Percentiles rank a stretch among this genome's conserved stretches.
phyloP scores from a whole-genome alignment of 2,888 invertebrate species.

The Prosopocoilus inquinatus region DNA sequence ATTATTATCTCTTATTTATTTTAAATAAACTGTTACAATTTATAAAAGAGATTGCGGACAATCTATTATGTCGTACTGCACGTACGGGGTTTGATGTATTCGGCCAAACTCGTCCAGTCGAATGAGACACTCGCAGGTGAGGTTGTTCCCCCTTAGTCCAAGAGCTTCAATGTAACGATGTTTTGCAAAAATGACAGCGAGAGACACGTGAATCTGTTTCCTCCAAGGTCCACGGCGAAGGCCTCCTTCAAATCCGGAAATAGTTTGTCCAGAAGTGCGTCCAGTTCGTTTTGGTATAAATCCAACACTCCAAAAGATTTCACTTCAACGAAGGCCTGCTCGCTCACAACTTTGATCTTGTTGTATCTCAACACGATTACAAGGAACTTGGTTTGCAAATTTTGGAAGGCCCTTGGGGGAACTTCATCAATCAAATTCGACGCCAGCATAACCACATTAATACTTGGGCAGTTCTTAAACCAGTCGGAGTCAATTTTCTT shows the following conservation, averaged over 20 bases:
- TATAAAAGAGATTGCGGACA: too few relatives aligned
- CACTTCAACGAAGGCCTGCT: background rate
- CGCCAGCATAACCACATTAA: constrained; percentile 31
- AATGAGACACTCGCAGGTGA: background rate
- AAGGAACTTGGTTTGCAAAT: constrained; percentile 13
- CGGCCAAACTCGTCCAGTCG: background rate
- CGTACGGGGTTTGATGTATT: background rate
- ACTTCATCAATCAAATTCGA: constrained; percentile 37
- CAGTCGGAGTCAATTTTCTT: constrained; percentile 30
- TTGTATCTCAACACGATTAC: background rate
- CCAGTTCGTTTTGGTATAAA: background rate
- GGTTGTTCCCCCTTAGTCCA: background rate
- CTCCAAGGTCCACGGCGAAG: background rate
- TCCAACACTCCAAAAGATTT: background rate
- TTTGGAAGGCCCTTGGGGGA: constrained; percentile 30
- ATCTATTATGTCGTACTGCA: background rate
- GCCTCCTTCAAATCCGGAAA: background rate
- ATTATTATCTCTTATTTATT: too few relatives aligned
- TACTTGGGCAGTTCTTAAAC: constrained; percentile 34
- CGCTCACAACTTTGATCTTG: background rate
- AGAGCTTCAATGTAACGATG: background rate
- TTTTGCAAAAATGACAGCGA: background rate
- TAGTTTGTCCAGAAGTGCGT: background rate
- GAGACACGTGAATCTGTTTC: background rate
- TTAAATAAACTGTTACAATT: too few relatives aligned